These are phyloP conservation scores for Dromaius novaehollandiae DNA, from an alignment of 2,113 vertebrate species.

Conservation along the genomic window DNA sequence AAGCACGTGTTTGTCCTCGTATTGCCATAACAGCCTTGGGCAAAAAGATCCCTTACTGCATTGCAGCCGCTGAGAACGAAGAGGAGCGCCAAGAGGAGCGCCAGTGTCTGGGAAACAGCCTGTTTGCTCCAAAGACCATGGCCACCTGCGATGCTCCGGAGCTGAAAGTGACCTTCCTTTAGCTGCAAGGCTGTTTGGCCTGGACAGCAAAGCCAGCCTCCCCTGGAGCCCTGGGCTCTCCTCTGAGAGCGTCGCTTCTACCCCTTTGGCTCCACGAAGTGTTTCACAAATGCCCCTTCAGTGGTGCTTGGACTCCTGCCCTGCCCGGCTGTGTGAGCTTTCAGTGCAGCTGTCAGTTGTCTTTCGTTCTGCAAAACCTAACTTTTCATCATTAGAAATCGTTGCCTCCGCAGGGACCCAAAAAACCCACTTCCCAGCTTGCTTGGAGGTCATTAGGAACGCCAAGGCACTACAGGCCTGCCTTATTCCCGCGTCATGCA, in stretches of 20 bases:
- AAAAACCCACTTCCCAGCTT: neutral
- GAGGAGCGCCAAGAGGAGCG: neutral
- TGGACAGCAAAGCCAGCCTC: neutral
- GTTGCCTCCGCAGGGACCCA: fast-evolving
- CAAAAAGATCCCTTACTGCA: neutral
- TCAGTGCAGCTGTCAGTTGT: fast-evolving
- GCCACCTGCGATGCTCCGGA: neutral
- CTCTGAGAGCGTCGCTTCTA: neutral
- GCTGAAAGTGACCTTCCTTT: fast-evolving
- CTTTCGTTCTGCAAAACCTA: neutral
- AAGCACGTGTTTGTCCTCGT: neutral
- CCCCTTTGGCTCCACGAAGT: neutral
- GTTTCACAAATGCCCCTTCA: neutral
- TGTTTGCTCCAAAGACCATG: fast-evolving
- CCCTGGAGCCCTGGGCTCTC: neutral
- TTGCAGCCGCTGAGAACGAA: neutral
- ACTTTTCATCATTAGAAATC: neutral
- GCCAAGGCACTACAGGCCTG: neutral
- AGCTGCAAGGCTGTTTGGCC: neutral
- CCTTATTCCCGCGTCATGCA: neutral
- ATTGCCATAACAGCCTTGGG: neutral
- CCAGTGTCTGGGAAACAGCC: neutral
- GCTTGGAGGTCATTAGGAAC: neutral
- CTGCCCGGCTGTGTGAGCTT: fast-evolving
- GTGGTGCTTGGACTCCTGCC: neutral